Evolutionary conservation across 37 sponge, comb jelly and placozoan genomes (phyloP).

Genomic region (Agelas oroides): DNA sequence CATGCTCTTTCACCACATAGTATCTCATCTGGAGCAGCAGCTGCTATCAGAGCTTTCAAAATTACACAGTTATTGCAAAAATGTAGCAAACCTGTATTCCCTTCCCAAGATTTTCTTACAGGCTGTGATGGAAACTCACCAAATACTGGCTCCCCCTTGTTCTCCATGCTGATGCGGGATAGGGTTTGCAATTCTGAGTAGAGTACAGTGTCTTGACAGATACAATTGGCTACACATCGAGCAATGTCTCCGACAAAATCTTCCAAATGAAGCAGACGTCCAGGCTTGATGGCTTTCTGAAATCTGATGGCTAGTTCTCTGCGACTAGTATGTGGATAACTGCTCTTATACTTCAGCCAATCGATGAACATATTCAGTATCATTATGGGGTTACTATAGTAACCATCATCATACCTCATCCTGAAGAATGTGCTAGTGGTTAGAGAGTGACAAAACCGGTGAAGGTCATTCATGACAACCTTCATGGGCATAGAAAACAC

Average conservation of each 20-base stretch:
- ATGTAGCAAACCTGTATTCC: background rate
- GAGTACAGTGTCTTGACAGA: background rate
- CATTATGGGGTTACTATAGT: slow-evolving; percentile 53
- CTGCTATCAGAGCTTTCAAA: slow-evolving; percentile 18
- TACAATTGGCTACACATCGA: background rate
- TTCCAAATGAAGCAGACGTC: slow-evolving; percentile 29
- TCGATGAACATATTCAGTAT: slow-evolving; percentile 38
- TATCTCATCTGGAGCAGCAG: slow-evolving; percentile 8
- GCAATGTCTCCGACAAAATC: slow-evolving; percentile 39
- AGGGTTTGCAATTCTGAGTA: slow-evolving; percentile 3
- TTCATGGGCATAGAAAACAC: slow-evolving; percentile 29
- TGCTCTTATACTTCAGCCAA: slow-evolving; percentile 13
- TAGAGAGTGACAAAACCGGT: slow-evolving; percentile 23
- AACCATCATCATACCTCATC: slow-evolving; percentile 23
- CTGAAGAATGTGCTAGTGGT: slow-evolving; percentile 9
- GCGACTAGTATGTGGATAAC: too few relatives aligned
- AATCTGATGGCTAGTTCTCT: too few relatives aligned
- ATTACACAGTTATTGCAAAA: background rate
- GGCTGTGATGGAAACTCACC: background rate
- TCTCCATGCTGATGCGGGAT: too few relatives aligned
- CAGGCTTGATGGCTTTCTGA: too few relatives aligned
- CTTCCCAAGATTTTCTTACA: too few relatives aligned
- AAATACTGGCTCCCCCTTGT: too few relatives aligned
- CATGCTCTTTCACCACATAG: slow-evolving; percentile 23
- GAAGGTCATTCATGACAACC: slow-evolving; percentile 14